Conservation (phyloP, 1,140 invertebrate species). For the Drosophila nannoptera region DNA sequence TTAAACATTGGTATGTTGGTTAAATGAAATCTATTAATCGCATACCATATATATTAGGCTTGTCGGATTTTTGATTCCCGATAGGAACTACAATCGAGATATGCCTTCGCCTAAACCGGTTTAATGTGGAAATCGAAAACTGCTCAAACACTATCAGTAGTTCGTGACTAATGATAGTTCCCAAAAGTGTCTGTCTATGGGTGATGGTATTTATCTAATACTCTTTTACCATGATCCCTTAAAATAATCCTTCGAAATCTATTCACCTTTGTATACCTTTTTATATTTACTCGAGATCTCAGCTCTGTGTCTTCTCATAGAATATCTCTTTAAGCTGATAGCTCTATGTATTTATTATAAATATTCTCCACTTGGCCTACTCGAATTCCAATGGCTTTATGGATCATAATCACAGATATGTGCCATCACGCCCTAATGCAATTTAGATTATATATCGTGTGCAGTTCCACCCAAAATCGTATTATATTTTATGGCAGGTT, state of each 20-base stretch:
- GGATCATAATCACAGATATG: background rate
- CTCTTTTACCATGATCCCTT: too few species aligned
- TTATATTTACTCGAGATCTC: too few species aligned
- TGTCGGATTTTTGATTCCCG: conserved; percentile 5
- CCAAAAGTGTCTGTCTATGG: too few species aligned
- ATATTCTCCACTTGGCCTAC: too few species aligned
- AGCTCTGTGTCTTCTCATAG: too few species aligned
- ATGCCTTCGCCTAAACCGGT: background rate
- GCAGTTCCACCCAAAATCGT: background rate
- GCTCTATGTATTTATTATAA: too few species aligned
- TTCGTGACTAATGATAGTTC: too few species aligned
- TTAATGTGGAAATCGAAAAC: background rate
- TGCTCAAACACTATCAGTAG: background rate
- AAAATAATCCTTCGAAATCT: too few species aligned
- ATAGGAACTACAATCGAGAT: conserved; percentile 8
- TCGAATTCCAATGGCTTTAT: background rate
- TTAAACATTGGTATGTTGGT: background rate
- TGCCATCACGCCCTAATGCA: background rate
- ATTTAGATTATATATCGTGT: conserved; percentile 2
- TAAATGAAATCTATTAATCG: conserved; percentile 18
- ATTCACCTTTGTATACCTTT: too few species aligned
- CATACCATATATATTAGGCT: conserved; percentile 14
- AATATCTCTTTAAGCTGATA: too few species aligned
- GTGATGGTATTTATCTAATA: too few species aligned
- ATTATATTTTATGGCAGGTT: background rate